A percentile compares a stretch with the other conserved stretches of the same genome.
These are phyloP conservation scores for Pelmatolapia mariae DNA, from an alignment of 2,113 vertebrate genomes.

Conservation along the genomic window DNA sequence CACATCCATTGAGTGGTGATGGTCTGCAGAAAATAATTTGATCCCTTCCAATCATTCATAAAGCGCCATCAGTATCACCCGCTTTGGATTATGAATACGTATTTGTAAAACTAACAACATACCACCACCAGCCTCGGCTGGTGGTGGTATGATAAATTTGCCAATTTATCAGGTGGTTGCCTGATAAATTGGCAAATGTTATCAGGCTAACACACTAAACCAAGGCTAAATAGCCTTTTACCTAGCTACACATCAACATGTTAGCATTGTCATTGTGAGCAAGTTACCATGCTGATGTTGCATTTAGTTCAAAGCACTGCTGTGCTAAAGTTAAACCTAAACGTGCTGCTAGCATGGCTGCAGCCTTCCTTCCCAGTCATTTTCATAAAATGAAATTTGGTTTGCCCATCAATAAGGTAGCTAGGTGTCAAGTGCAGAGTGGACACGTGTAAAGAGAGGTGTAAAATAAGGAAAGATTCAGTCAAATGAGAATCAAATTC, in stretches of 20 bases:
- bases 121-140: neutral
- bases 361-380: neutral
- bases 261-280: neutral
- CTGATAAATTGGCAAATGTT: neutral
- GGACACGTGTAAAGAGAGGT: neutral
- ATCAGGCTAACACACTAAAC: constrained; percentile 5
- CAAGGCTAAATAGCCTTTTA: neutral
- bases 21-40: neutral
- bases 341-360: neutral
- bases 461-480: neutral
- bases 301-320: neutral
- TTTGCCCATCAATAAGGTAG: neutral
- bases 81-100: neutral
- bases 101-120: neutral
- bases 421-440: neutral
- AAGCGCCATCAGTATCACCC: neutral
- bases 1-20: neutral
- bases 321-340: neutral
- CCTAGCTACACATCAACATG: neutral
- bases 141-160: too few species aligned
- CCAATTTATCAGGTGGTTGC: too few species aligned
- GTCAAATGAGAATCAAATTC: neutral
- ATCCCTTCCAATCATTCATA: neutral
- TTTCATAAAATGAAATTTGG: neutral
- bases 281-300: neutral